Percentiles rank a stretch among this genome's conserved stretches.
phyloP scores from a whole-genome alignment of 2,113 vertebrate genomes.

The Lepidothrix coronata region DNA sequence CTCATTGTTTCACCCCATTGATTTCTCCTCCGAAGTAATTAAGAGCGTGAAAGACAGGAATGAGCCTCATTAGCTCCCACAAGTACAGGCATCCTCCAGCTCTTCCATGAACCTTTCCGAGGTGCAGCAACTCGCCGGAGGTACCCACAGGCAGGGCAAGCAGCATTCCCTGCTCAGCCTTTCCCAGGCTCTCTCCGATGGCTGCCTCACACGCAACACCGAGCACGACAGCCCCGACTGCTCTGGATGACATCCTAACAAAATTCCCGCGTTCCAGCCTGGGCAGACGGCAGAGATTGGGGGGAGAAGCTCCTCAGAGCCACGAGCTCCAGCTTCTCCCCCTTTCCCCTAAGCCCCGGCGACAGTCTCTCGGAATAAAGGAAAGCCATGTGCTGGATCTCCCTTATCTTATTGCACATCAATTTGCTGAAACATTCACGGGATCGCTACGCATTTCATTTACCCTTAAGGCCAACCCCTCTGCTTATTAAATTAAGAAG shows the following conservation, averaged over 20 bases:
- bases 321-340: not conserved
- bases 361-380: slow-evolving; percentile 31
- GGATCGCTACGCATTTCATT: slow-evolving; percentile 26
- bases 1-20: not conserved
- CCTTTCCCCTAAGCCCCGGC: not conserved
- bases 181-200: not conserved
- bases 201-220: not conserved
- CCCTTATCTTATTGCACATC: slow-evolving; percentile 51
- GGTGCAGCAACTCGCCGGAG: not conserved
- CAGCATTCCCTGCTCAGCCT: not conserved
- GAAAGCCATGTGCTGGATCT: not conserved
- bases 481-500: slow-evolving; percentile 71
- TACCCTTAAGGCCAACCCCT: slow-evolving; percentile 47
- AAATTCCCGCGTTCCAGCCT: not conserved
- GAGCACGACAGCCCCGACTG: not conserved
- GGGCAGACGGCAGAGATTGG: accelerated
- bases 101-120: not conserved
- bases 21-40: not conserved
- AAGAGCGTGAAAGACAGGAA: slow-evolving; percentile 15
- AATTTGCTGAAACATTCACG: slow-evolving; percentile 46
- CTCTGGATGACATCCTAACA: not conserved
- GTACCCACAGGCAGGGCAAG: accelerated
- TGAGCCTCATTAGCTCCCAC: not conserved
- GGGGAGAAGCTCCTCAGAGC: not conserved
- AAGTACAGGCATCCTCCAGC: slow-evolving; percentile 2